These are phyloP conservation scores for Spatula versicolor DNA, from an alignment of 2,797 vertebrate species.

Conservation along the genomic window DNA sequence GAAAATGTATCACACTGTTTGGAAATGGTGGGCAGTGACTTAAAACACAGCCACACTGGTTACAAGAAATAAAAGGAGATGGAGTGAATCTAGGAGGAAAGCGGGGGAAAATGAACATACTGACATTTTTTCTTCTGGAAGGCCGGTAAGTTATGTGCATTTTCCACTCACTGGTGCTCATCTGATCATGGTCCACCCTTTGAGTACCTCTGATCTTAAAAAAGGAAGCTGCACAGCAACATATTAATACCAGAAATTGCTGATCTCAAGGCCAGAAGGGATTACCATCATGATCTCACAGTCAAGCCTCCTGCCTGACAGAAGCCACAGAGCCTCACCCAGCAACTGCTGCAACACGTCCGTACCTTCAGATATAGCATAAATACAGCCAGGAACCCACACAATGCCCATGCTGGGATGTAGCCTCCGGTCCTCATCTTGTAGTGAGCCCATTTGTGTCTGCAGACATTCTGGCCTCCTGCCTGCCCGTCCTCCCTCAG, in stretches of 20 bases:
- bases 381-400: neutral
- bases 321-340: neutral
- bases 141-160: neutral
- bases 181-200: neutral
- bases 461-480: rapidly evolving
- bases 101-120: neutral
- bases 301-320: neutral
- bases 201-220: slow-evolving; percentile 43
- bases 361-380: neutral
- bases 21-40: slow-evolving; percentile 19
- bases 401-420: neutral
- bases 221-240: neutral
- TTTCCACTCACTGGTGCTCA: slow-evolving; percentile 5
- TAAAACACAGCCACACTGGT: neutral
- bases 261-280: neutral
- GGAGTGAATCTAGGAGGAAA: slow-evolving; percentile 12
- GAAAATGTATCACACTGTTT: slow-evolving; percentile 37
- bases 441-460: rapidly evolving
- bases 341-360: neutral
- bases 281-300: neutral
- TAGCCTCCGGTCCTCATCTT: neutral
- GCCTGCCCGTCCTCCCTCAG: neutral
- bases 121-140: neutral
- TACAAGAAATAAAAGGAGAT: slow-evolving; percentile 34
- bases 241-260: neutral